These are phyloP conservation scores for Diachasmimorpha longicaudata DNA, from an alignment of 1,140 invertebrate species.

Conservation along the genomic window DNA sequence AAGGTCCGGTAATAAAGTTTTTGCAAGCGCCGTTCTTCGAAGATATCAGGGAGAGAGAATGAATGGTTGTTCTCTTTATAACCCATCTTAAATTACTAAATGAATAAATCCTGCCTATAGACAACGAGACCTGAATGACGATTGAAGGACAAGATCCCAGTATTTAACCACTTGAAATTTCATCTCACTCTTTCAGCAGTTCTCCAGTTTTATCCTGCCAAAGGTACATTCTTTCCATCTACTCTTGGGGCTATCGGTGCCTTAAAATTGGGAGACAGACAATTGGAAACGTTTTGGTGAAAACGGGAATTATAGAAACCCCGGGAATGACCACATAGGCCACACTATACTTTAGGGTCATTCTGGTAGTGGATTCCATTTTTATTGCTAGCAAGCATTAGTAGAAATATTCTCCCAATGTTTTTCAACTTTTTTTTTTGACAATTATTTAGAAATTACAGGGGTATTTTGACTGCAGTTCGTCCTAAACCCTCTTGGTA, in stretches of 20 bases:
- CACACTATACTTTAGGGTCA: slow-evolving; percentile 10
- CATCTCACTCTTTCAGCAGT: not conserved
- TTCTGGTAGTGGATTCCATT: not conserved
- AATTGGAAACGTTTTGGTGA: slow-evolving; percentile 11
- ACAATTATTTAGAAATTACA: slow-evolving; percentile 3
- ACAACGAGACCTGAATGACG: not conserved
- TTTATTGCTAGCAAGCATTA: not conserved
- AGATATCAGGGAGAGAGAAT: no score
- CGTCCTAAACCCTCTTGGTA: not conserved
- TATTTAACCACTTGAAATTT: not conserved
- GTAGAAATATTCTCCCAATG: not conserved
- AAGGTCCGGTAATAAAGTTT: no score
- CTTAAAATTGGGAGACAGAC: not conserved
- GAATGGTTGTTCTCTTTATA: no score
- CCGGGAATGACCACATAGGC: not conserved
- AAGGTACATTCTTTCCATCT: not conserved
- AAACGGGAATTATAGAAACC: slow-evolving; percentile 15
- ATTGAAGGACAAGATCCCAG: not conserved
- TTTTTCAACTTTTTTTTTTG: not conserved
- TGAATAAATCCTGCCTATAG: not conserved
- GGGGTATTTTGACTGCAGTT: not conserved
- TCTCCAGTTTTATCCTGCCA: not conserved
- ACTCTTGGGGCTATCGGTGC: not conserved
- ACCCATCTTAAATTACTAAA: no score
- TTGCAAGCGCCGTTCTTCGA: no score